Evolutionary conservation across 2,113 vertebrate genomes (phyloP), one percentile per base, ranked within the genome.

Genomic region (Ranitomeya imitator): DNA sequence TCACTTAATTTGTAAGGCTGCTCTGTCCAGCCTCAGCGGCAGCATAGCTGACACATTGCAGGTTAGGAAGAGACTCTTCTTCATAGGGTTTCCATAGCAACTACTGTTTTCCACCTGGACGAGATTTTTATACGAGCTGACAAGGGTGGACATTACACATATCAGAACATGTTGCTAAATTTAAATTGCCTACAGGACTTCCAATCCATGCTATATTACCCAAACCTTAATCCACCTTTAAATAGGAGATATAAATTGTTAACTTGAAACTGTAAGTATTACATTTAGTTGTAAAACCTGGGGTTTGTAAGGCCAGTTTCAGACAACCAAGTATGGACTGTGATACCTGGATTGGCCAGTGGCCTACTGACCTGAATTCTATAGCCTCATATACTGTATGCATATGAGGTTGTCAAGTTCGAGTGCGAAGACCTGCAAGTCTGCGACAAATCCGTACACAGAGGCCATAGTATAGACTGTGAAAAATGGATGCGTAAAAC

Each of bases 101-200:
- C 78, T 52, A 80, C 77, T 57, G 78, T 80, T 80, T 80, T 55
- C 23, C 57, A 60, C 37, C 19, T 23, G 51, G 76, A 54, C 78
- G 60, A 80, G 78, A 80, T 57, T 9, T 55, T 80, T 80, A 80
- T 80, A 80, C 16, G 78, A 80, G 54, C 23, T 80, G 78, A 55
- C 78, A 80, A 59, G n/a, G 14, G 78, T 80, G 78, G 54, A 79
- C 52, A 52, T 78, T 78, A 19, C 74, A 60, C 21, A 80, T 60
- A 80, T 1, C 57, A 23, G 51, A 23, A 79, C 23, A 23, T 59
- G 23, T 31, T 80, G n/a, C 55, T 80, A 80, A 80, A 80, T 80
- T 26, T 59, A 23, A 7, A 8, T 80, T 80, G 52, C 21, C 52
- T 54, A n/a, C 77, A 79, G n/a, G 78, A 31, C 54, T 80, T 79